phyloP scores from a whole-genome alignment of 1,140 invertebrate genomes.

The Zophobas atratus region DNA sequence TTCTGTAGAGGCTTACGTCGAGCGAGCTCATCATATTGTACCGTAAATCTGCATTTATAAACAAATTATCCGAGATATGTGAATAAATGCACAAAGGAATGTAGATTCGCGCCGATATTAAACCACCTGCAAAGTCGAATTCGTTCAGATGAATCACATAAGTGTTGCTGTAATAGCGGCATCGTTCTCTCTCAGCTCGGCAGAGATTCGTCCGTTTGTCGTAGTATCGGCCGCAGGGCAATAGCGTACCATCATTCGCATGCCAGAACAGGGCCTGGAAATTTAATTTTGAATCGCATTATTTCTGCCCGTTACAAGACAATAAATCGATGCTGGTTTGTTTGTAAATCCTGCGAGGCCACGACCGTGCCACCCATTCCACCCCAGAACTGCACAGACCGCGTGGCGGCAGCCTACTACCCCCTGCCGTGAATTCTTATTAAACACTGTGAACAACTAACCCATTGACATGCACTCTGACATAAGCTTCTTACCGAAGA shows the following conservation, averaged over 20 bases:
- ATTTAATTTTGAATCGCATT: constrained; percentile 65
- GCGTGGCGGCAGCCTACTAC: constrained; percentile 4
- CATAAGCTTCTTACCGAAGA: neutral
- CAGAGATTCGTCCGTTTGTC: constrained; percentile 37
- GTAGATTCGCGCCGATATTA: constrained; percentile 40
- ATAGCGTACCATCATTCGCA: constrained; percentile 60
- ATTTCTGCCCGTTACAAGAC: constrained; percentile 63
- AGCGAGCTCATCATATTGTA: constrained; percentile 36
- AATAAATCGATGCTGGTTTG: constrained; percentile 60
- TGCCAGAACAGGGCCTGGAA: constrained; percentile 60
- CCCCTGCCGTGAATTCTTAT: neutral
- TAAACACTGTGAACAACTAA: neutral
- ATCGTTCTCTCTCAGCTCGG: constrained; percentile 31
- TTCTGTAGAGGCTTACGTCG: constrained; percentile 43
- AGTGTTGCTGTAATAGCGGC: constrained; percentile 30
- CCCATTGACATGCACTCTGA: neutral
- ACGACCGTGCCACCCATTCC: constrained; percentile 35
- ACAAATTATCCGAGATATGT: constrained; percentile 48
- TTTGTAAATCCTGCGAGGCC: constrained; percentile 55
- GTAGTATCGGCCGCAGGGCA: constrained; percentile 50
- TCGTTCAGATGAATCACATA: constrained; percentile 35
- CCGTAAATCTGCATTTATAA: constrained; percentile 51
- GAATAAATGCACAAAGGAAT: constrained; percentile 43
- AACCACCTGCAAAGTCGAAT: constrained; percentile 36
- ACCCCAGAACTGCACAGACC: constrained; percentile 28